A percentile compares a stretch with the other conserved stretches of the same genome.
phyloP scores from a whole-genome alignment of 1,140 invertebrate species.

The Drosophila leontia region DNA sequence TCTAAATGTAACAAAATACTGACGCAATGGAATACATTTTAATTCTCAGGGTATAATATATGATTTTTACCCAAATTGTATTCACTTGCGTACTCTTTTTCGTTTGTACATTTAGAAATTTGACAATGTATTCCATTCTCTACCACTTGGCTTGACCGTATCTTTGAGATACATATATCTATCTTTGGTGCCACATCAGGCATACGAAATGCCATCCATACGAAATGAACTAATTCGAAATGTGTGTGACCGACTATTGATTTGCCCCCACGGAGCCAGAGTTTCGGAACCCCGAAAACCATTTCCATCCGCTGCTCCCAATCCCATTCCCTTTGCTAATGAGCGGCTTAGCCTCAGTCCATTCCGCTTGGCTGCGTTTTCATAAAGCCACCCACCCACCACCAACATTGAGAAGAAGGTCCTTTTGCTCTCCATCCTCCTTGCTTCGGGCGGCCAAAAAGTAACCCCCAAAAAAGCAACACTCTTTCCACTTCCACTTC shows the following conservation, averaged over 20 bases:
- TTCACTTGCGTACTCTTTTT: background rate
- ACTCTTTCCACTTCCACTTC: background rate
- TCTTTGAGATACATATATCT: constrained; percentile 11
- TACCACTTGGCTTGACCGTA: background rate
- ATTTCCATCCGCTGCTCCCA: constrained; percentile 24
- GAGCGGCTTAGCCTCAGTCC: constrained; percentile 63
- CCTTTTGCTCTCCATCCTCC: constrained; percentile 1
- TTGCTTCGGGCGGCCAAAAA: constrained; percentile 21
- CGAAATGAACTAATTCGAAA: constrained; percentile 55
- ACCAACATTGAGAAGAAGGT: background rate
- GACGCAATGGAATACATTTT: constrained; percentile 13
- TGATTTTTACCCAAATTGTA: background rate
- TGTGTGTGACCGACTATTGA: constrained; percentile 51
- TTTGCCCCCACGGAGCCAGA: constrained; percentile 26
- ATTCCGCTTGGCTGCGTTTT: constrained; percentile 64
- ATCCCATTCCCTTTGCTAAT: constrained; percentile 51
- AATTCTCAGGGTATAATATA: background rate
- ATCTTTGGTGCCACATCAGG: constrained; percentile 22
- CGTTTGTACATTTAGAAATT: constrained; percentile 5
- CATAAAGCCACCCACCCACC: constrained; percentile 43
- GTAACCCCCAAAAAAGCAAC: constrained; percentile 56
- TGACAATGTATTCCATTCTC: constrained; percentile 30
- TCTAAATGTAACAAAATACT: constrained; percentile 4
- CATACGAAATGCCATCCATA: constrained; percentile 42
- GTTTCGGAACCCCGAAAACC: constrained; percentile 31